Evolutionary conservation across 2,797 vertebrate species (phyloP), one percentile per base, ranked within the genome.

Genomic region (Gobio occitaniae): DNA sequence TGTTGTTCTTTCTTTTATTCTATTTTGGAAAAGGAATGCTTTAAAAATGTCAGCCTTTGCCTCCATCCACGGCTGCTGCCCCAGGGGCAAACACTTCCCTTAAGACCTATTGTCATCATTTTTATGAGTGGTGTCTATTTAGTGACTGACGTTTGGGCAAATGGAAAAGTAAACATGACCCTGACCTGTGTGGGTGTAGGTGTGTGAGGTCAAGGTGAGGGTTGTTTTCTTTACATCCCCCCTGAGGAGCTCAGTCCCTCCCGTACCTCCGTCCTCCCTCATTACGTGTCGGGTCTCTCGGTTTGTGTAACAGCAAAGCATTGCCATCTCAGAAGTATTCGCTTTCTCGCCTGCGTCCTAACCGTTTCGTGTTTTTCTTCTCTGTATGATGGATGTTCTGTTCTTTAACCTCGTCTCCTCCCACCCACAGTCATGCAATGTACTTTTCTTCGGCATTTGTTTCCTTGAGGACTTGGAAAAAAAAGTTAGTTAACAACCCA

Each of bases 121-220:
- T 88, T 89, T 84, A 80, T 36, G 56, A 78, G 68, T 84, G 69
- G 70, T 50, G 61, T 79, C 85, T 79, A 74, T 56, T 76, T 72
- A 54, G 76, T 91, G 86, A 89, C 71, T 88, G 86, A 86, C 82
- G 75, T 63, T 80, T 66, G 41, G 48, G 41, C 50, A 82, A 83
- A 88, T 86, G 86, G 76, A 84, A 90, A 88, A 82, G 77, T 85
- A 88, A 89, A 84, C 86, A 87, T 89, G 85, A 89, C 80, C 90
- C 83, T 88, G 87, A 84, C 83, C 85, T 66, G n/a, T 82, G 79
- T 88, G 72, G 68, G 48, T 50, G 21, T 41, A 65, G 61, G 61
- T 80, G 78, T 72, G 50, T 74, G 76, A 82, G 81, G 52, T 88
- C 71, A 83, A 78, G 78, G 41, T 50, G 19, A 81, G 86, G 68